Evolutionary conservation across 1,140 invertebrate species (phyloP), one percentile per base, ranked within the genome.

Genomic region (Euglossa dilemma): DNA sequence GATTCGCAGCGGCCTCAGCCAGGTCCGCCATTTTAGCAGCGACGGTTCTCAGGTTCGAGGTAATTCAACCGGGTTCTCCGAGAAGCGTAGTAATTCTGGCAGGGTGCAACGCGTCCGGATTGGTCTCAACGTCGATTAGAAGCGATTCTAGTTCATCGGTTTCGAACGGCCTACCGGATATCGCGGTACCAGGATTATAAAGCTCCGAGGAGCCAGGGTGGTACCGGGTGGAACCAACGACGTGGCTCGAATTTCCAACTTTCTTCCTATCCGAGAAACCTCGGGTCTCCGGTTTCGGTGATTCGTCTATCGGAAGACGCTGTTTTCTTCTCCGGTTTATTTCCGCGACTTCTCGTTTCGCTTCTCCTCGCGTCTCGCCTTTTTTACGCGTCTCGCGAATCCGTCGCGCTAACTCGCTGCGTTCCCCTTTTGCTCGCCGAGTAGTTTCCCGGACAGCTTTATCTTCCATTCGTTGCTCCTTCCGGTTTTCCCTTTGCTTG

Each of bases 361-460:
- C 25, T 59, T 43, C 36, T 59, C 14, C 7, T n/a, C 11, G 6
- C 14, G 12, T 45, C n/a, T 9, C n/a, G 0, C 28, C 23, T 59
- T 9, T 11, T 59, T 50, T 64, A 0, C 56, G n/a, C 25, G 36
- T 70, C 52, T 71, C 6, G n/a, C 43, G 47, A 83, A 87, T 84
- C 86, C 76, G 28, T 50, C 61, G 64, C 47, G 66, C 54, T 23
- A 84, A 70, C 61, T 85, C 67, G 50, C 67, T n/a, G 54, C 61
- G 36, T 36, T 84, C 57, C 77, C 74, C 72, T 84, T 64, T 77
- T 59, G 18, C 59, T 52, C 23, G 11, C 59, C 43, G 57, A 54
- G 36, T 79, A 50, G 71, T 74, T 43, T 14, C 18, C 12, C 16
- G 16, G 23, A 83, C 71, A 78, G 56, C 52, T 86, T 61, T 69